A percentile compares a stretch with the other conserved stretches of the same genome.
phyloP scores from a whole-genome alignment of 1,140 invertebrate genomes.

The Dreissena rostriformis region DNA sequence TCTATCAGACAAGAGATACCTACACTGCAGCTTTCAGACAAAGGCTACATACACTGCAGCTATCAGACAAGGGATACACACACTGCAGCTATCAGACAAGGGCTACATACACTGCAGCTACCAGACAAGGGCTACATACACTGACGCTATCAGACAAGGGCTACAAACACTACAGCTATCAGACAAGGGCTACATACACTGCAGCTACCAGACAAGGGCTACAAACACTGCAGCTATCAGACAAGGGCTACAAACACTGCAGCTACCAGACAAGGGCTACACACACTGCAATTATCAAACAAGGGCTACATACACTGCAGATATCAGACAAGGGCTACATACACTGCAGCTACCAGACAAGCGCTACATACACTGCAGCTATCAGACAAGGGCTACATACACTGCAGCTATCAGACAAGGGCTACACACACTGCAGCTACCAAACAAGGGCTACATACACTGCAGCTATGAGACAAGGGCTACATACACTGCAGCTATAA shows the following conservation, averaged over 20 bases:
- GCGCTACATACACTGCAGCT: no score
- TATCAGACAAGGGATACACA: no score
- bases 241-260: no score
- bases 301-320: no score
- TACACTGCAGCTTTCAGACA: neutral
- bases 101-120: slow-evolving; percentile 88
- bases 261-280: slow-evolving; percentile 38
- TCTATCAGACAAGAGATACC: no score
- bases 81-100: neutral
- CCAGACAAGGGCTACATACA: no score
- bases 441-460: slow-evolving; percentile 84
- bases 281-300: slow-evolving; percentile 87
- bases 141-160: neutral
- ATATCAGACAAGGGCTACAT: slow-evolving; percentile 66
- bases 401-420: slow-evolving; percentile 82
- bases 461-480: slow-evolving; percentile 78
- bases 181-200: no score
- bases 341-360: slow-evolving; percentile 86
- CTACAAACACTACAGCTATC: slow-evolving; percentile 88
- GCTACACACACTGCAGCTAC: neutral
- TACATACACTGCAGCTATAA: neutral
- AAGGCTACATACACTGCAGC: slow-evolving; percentile 86
- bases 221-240: slow-evolving; percentile 88
- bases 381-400: slow-evolving; percentile 83
- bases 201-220: neutral